Percentiles rank a stretch among this genome's conserved stretches.
These are phyloP conservation scores for Acholoe squamosa DNA, from an alignment of 2,888 invertebrate genomes.

Conservation along the genomic window DNA sequence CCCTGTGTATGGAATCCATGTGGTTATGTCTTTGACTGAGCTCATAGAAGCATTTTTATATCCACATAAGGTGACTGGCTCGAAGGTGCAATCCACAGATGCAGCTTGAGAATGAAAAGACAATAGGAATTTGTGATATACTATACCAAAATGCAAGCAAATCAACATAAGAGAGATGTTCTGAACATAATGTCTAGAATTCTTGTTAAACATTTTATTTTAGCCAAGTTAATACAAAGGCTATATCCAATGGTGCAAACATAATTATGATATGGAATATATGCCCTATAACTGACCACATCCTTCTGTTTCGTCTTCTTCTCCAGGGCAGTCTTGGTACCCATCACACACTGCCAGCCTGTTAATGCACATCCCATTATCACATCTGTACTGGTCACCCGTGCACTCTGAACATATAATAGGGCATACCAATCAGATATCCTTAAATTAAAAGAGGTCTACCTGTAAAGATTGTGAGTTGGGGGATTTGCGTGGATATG, in stretches of 20 bases:
- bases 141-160: too few species aligned
- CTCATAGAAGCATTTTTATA: background rate
- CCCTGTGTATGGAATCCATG: background rate
- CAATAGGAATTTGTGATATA: background rate
- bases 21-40: background rate
- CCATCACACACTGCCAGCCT: background rate
- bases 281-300: background rate
- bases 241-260: too few species aligned
- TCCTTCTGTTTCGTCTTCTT: background rate
- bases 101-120: background rate
- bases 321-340: background rate
- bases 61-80: background rate
- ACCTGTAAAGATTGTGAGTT: too few species aligned
- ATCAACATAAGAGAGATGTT: too few species aligned
- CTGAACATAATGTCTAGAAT: too few species aligned
- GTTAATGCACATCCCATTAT: slow-evolving; percentile 17
- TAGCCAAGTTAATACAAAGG: too few species aligned
- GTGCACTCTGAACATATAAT: background rate
- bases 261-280: too few species aligned
- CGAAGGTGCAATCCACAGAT: background rate
- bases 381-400: background rate
- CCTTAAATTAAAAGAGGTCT: too few species aligned
- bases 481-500: too few species aligned
- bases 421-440: too few species aligned
- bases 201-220: too few species aligned